Evolutionary conservation across 2,113 vertebrate genomes (phyloP).

Genomic region (Suricata suricatta): DNA sequence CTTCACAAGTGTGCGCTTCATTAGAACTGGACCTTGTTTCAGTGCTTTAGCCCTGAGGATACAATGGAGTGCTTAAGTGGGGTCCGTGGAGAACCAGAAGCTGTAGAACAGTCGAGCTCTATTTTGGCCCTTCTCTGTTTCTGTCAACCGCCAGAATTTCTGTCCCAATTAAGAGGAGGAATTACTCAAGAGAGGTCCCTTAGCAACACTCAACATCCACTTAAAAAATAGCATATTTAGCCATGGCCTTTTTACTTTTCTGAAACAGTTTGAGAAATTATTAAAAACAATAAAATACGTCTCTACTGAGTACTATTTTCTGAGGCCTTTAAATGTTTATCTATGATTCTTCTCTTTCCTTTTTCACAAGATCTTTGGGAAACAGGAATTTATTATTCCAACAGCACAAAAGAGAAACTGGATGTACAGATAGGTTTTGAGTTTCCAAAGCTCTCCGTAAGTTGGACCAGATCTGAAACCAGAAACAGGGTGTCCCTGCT

Average conservation of each 20-base stretch:
- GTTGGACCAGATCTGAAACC: neutral
- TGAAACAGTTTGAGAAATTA: slow-evolving; percentile 13
- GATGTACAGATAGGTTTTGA: neutral
- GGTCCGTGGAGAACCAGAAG: neutral
- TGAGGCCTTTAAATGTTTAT: slow-evolving; percentile 40
- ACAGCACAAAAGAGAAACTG: slow-evolving; percentile 10
- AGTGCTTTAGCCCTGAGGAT: neutral
- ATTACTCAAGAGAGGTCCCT: slow-evolving; percentile 29
- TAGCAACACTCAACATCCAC: neutral
- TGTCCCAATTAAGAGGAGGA: slow-evolving; percentile 35
- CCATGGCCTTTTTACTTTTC: slow-evolving; percentile 14
- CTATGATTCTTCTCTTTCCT: neutral
- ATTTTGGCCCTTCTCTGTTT: neutral
- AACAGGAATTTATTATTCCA: slow-evolving; percentile 11
- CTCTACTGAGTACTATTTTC: neutral
- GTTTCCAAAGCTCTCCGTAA: slow-evolving; percentile 36
- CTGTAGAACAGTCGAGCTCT: neutral
- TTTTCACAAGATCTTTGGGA: slow-evolving; percentile 23
- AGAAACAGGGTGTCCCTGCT: slow-evolving; percentile 34
- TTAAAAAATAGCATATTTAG: neutral
- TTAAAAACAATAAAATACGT: neutral
- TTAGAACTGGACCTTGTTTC: neutral
- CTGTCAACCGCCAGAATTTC: neutral
- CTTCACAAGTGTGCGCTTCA: neutral
- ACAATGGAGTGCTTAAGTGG: neutral